phyloP scores from a whole-genome alignment of 2,113 vertebrate species.

The Lipophrys pholis region DNA sequence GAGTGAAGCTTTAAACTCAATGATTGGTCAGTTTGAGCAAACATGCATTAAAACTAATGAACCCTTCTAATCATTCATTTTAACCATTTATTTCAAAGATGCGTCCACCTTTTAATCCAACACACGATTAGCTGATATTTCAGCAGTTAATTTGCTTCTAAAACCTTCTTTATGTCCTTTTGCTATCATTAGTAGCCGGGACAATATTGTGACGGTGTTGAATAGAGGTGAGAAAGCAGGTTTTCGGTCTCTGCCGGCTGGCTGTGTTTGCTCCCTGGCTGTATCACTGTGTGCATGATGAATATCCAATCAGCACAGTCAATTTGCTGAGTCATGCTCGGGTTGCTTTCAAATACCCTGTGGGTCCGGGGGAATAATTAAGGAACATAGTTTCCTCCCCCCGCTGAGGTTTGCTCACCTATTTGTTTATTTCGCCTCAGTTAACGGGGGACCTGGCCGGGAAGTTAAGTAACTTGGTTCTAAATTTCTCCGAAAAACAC shows the following conservation, averaged over 20 bases:
- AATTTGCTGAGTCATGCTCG: slow-evolving; percentile 84
- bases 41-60: no score
- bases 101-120: not conserved
- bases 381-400: slow-evolving; percentile 59
- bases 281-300: slow-evolving; percentile 69
- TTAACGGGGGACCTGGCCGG: slow-evolving; percentile 52
- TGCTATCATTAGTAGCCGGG: slow-evolving; percentile 9
- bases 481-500: slow-evolving; percentile 23
- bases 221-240: slow-evolving; percentile 48
- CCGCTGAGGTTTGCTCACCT: slow-evolving; percentile 60
- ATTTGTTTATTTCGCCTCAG: slow-evolving; percentile 69
- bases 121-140: not conserved
- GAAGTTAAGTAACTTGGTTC: slow-evolving; percentile 16
- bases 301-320: slow-evolving; percentile 82
- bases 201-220: slow-evolving; percentile 18
- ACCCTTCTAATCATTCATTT: no score
- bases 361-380: slow-evolving; percentile 74
- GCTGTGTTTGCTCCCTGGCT: slow-evolving; percentile 50
- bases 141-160: not conserved
- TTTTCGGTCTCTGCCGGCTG: slow-evolving; percentile 48
- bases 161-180: not conserved
- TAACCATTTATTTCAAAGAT: no score
- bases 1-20: no score
- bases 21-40: no score
- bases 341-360: slow-evolving; percentile 77